phyloP scores from a whole-genome alignment of 2,888 invertebrate genomes.

The Platerodrilus igneus region DNA sequence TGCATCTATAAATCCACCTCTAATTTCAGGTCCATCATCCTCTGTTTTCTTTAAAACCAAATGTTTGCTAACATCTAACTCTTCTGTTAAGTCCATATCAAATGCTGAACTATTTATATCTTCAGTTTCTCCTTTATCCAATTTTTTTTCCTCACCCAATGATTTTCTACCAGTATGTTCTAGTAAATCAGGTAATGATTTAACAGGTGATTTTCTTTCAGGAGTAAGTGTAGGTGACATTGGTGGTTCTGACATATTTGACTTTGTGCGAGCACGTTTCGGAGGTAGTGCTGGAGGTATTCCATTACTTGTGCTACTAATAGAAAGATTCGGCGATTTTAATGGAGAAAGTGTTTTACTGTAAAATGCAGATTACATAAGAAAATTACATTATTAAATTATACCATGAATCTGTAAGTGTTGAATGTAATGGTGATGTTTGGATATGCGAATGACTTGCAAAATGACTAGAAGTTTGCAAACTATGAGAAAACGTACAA shows the following conservation, averaged over 20 bases:
- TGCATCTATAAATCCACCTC: conserved; percentile 91
- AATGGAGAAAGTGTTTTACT: conserved; percentile 33
- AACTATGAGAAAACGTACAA: conserved; percentile 52
- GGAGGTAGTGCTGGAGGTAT: conserved; percentile 60
- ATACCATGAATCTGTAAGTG: conserved; percentile 26
- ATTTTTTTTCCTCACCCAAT: conserved; percentile 28
- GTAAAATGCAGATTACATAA: too few relatives aligned
- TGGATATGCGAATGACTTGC: conserved; percentile 38
- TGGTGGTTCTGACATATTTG: conserved; percentile 49
- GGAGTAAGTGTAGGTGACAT: conserved; percentile 25
- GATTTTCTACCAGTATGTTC: conserved; percentile 39
- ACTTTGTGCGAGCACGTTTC: conserved; percentile 53
- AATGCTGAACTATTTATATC: conserved; percentile 31
- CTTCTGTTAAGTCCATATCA: conserved; percentile 65
- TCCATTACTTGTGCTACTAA: conserved; percentile 32
- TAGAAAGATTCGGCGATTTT: conserved; percentile 25
- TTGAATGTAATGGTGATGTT: conserved; percentile 30
- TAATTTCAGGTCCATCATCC: conserved; percentile 85
- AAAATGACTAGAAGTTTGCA: conserved; percentile 37
- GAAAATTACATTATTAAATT: conserved; percentile 8
- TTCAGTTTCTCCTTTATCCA: conserved; percentile 29
- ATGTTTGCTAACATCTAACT: conserved; percentile 75
- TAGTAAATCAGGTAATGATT: conserved; percentile 43
- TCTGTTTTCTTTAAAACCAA: conserved; percentile 73
- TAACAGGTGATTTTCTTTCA: conserved; percentile 24